Base-by-base conservation (phyloP, 2,797 vertebrate genomes). In the Alouatta caraya region DNA sequence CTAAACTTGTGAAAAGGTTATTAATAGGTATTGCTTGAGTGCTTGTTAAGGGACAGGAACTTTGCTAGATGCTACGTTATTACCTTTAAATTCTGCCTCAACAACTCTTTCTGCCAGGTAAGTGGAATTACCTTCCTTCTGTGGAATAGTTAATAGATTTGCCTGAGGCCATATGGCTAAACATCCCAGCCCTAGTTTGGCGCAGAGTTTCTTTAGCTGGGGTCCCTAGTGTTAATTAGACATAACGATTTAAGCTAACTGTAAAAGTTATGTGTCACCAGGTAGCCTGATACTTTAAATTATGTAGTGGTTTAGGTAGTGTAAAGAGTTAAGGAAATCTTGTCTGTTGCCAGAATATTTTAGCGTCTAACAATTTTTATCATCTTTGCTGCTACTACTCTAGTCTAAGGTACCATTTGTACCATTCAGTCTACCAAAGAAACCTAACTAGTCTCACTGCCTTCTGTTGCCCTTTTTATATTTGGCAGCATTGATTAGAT, bases 71-170 rank as follows among this genome's bases (percentile, higher is more conserved):
- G 15, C 44, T 96, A 22, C 14, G 33, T 83, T 93, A 75, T 67
- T 91, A 85, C 44, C 52, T 93, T 93, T 67, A 96, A 96, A 86
- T 88, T 67, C 24, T 22, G n/a, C 22, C 42, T 81, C 67, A 95
- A 30, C 19, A 75, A 28, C n/a, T 37, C 14, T 26, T 96, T 91
- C 17, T 81, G 88, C 8, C 92, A 86, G 83, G 28, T 96, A 64
- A 48, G 44, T 85, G 39, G 46, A 81, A 72, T 73, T 76, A 70
- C 13, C 61, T 94, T 96, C 24, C 48, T 89, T 94, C 37, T 92
- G 1, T 33, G 26, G 33, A 87, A 30, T 28, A 88, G 33, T 84
- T 46, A 83, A 61, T 83, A 80, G 90, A 7, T 37, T 84, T 89
- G 33, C 12, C 7, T 37, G 39, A 92, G 39, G 15, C 72, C 24